Conservation (phyloP, 2,113 vertebrate species). For the Calyptomena viridis region DNA sequence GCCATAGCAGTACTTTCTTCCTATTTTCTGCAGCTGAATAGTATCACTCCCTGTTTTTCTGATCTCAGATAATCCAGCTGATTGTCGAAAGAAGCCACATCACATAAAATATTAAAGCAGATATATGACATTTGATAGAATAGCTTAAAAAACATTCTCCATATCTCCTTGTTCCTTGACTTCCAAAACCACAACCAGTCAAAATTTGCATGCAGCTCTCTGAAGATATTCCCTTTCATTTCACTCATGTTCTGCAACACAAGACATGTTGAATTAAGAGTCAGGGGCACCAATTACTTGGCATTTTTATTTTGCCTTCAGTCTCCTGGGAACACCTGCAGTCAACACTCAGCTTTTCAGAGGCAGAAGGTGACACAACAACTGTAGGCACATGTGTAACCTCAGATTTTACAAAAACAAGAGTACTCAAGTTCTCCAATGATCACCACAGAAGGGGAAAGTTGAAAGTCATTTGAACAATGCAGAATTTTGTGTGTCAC, state of each 20-base stretch:
- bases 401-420: not conserved
- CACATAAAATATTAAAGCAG: constrained; percentile 49
- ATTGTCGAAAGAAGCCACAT: constrained; percentile 47
- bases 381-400: not conserved
- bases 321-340: not conserved
- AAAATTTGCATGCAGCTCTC: constrained; percentile 28
- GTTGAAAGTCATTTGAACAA: not conserved
- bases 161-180: constrained; percentile 12
- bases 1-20: not conserved
- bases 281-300: not conserved
- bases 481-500: not conserved
- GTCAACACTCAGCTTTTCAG: not conserved
- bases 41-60: constrained; percentile 27
- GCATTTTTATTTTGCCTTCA: not conserved
- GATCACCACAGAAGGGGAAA: not conserved
- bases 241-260: not conserved
- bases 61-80: constrained; percentile 42
- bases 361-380: not conserved
- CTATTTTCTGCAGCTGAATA: constrained; percentile 19
- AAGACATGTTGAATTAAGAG: not conserved
- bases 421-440: not conserved
- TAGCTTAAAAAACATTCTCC: constrained; percentile 16
- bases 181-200: constrained; percentile 26
- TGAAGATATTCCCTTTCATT: constrained; percentile 44
- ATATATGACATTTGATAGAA: constrained; percentile 34